These are phyloP conservation scores for Turritopsis rubra DNA, from an alignment of 30 jellyfish, hydroid and myxozoan species.

Conservation along the genomic window DNA sequence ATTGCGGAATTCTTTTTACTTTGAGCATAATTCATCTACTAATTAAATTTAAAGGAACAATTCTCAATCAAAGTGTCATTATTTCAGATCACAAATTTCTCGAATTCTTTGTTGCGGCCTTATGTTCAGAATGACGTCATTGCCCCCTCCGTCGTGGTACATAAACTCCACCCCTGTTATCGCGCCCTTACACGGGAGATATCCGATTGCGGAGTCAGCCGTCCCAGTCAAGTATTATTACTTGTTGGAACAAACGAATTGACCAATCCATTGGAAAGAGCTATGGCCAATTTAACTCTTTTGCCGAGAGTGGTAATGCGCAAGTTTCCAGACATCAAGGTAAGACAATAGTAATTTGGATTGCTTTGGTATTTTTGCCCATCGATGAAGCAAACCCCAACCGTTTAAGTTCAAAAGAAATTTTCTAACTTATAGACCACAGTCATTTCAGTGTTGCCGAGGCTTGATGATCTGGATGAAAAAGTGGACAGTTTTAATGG, in stretches of 20 bases:
- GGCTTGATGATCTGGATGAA: background rate
- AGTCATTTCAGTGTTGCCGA: background rate
- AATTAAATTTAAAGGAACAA: background rate
- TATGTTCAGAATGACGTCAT: background rate
- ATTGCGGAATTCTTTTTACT: background rate
- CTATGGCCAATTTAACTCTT: background rate
- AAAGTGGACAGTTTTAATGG: background rate
- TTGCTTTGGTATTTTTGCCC: background rate
- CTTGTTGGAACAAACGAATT: background rate
- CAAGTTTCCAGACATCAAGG: background rate
- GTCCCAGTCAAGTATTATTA: background rate
- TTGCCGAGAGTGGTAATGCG: background rate
- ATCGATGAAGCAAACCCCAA: background rate
- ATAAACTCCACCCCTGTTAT: background rate
- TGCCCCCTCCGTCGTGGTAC: background rate
- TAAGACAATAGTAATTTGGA: background rate
- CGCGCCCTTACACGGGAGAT: background rate
- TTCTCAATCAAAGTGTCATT: background rate
- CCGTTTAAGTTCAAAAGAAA: background rate
- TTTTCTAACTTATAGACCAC: background rate
- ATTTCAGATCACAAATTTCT: background rate
- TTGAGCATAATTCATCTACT: background rate
- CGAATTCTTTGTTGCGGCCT: background rate
- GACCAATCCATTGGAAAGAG: background rate
- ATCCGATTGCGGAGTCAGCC: background rate